Evolutionary conservation across 2,797 vertebrate genomes (phyloP).

Genomic region (Eptatretus atami): DNA sequence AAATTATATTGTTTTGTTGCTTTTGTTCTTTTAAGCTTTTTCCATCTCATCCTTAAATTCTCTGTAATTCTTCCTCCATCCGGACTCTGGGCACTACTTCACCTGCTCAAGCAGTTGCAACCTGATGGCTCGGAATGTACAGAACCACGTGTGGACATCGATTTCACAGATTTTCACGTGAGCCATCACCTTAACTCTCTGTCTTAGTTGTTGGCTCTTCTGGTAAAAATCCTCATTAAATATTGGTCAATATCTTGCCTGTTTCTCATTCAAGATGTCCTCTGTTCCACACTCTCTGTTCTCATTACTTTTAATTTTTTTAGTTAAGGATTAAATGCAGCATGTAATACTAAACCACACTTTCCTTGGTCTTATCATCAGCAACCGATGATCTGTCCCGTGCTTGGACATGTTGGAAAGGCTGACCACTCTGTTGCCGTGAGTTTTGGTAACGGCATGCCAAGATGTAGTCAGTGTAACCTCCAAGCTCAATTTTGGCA

Average conservation of each 20-base stretch:
- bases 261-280: too few relatives aligned
- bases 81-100: conserved; percentile 84
- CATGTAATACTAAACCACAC: too few relatives aligned
- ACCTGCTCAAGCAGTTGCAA: conserved; percentile 55
- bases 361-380: conserved; percentile 14
- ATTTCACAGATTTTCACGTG: conserved; percentile 54
- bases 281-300: too few relatives aligned
- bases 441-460: conserved; percentile 70
- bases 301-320: too few relatives aligned
- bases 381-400: conserved; percentile 53
- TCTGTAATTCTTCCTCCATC: neutral
- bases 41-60: too few relatives aligned
- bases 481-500: conserved; percentile 68
- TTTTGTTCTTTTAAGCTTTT: too few relatives aligned
- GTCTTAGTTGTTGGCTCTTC: neutral
- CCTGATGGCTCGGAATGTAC: conserved; percentile 78
- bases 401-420: conserved; percentile 57
- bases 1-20: too few relatives aligned
- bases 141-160: conserved; percentile 35
- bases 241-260: too few relatives aligned
- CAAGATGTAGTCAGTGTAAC: conserved; percentile 51
- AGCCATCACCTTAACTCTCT: conserved; percentile 10
- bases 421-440: conserved; percentile 47
- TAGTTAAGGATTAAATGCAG: too few relatives aligned
- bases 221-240: too few relatives aligned